Conservation (phyloP, 2,113 vertebrate species). For the Sisor rabdophorus region DNA sequence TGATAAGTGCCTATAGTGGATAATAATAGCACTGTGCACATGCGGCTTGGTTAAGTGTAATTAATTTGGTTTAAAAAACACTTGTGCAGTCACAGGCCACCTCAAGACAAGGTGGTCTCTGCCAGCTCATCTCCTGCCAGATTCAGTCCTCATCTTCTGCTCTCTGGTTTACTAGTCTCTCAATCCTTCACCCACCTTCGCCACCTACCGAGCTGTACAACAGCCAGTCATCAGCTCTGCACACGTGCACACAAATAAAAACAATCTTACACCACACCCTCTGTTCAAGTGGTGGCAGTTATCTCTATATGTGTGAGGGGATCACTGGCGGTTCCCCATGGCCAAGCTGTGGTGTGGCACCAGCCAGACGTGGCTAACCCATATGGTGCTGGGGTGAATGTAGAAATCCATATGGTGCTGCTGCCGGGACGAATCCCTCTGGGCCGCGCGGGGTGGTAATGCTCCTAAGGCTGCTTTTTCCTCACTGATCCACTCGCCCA, state of each 20-base stretch:
- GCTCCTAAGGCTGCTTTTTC: slow-evolving; percentile 74
- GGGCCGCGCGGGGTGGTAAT: slow-evolving; percentile 82
- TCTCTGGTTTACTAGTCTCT: slow-evolving; percentile 68
- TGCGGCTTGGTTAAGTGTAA: slow-evolving; percentile 69
- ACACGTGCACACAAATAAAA: slow-evolving; percentile 42
- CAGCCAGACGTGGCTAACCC: slow-evolving; percentile 87
- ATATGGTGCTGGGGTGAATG: slow-evolving; percentile 88
- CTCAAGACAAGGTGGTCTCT: slow-evolving; percentile 48
- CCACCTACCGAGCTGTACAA: slow-evolving; percentile 45
- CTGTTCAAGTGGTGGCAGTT: slow-evolving; percentile 38
- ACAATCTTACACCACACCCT: slow-evolving; percentile 33
- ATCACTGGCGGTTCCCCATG: slow-evolving; percentile 80
- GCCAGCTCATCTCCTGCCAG: slow-evolving; percentile 63
- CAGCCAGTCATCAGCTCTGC: slow-evolving; percentile 46
- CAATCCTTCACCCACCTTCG: slow-evolving; percentile 59
- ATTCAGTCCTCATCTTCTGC: slow-evolving; percentile 63
- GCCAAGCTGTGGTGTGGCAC: slow-evolving; percentile 79
- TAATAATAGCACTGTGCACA: slow-evolving; percentile 73
- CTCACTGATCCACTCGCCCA: slow-evolving; percentile 66
- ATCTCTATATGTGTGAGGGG: slow-evolving; percentile 63
- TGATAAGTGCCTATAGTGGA: slow-evolving; percentile 65
- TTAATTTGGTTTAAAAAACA: slow-evolving; percentile 52
- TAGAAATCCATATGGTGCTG: slow-evolving; percentile 96
- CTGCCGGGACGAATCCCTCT: slow-evolving; percentile 80
- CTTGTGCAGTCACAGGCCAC: slow-evolving; percentile 53